Evolutionary conservation across 2,888 invertebrate species (phyloP).

Genomic region (Hybos culiciformis): DNA sequence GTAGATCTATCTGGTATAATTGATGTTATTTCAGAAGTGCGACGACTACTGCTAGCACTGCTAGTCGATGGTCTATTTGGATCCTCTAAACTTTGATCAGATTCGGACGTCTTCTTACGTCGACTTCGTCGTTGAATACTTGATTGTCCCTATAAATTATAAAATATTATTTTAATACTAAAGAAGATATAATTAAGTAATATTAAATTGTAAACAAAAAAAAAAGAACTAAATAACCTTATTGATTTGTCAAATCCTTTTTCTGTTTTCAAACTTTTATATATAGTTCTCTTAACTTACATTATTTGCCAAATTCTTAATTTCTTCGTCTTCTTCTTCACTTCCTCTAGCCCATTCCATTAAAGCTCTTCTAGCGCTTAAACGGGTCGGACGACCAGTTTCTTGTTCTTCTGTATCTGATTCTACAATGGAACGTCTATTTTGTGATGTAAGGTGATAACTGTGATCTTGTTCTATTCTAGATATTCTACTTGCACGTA

Average conservation of each 20-base stretch:
- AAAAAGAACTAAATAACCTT: too few species aligned
- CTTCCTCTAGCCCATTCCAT: conserved; percentile 31
- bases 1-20: background rate
- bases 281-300: too few species aligned
- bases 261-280: too few species aligned
- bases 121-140: conserved; percentile 1
- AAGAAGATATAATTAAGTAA: background rate
- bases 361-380: conserved; percentile 28
- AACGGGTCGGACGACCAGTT: conserved; percentile 26
- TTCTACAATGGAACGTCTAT: conserved; percentile 23
- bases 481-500: conserved; percentile 20
- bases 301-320: background rate
- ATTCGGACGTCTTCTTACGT: conserved; percentile 12
- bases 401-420: conserved; percentile 28
- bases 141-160: conserved; percentile 4
- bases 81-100: conserved; percentile 11
- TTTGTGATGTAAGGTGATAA: conserved; percentile 29
- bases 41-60: conserved; percentile 4
- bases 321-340: conserved; percentile 21
- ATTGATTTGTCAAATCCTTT: too few species aligned
- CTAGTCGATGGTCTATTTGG: conserved; percentile 1
- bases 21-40: too few species aligned
- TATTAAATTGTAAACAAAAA: background rate
- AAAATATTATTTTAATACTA: too few species aligned
- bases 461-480: conserved; percentile 34